Conservation (phyloP, 2,797 vertebrate genomes). For the Discoglossus pictus region DNA sequence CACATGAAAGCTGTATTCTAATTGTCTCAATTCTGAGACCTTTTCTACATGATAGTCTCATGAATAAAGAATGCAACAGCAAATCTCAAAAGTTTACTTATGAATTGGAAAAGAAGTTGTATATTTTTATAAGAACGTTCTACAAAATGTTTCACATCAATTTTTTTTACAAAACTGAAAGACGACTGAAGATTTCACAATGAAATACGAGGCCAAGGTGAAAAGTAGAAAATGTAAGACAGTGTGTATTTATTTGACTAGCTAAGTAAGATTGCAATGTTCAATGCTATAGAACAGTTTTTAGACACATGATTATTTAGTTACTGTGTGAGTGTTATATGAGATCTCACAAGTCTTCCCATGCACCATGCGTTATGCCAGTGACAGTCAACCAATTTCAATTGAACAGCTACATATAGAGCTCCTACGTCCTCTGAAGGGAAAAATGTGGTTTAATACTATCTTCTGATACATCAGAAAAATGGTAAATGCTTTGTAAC, state of each 20-base stretch:
- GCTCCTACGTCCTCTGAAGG: too few species aligned
- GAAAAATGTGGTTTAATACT: too few species aligned
- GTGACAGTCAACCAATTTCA: too few species aligned
- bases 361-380: conserved; percentile 38
- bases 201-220: conserved; percentile 38
- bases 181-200: conserved; percentile 24
- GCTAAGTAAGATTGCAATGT: conserved; percentile 36
- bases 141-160: conserved; percentile 46
- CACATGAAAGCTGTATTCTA: too few species aligned
- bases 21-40: too few species aligned
- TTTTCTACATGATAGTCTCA: conserved; percentile 27
- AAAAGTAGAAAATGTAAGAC: conserved; percentile 44
- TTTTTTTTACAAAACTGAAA: conserved; percentile 44
- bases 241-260: conserved; percentile 47
- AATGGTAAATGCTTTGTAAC: too few species aligned
- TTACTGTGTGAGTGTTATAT: conserved; percentile 45
- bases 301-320: conserved; percentile 49
- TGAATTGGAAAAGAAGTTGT: conserved; percentile 44
- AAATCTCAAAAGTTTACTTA: conserved; percentile 35
- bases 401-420: too few species aligned
- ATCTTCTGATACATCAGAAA: too few species aligned
- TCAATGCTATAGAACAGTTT: conserved; percentile 17
- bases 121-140: conserved; percentile 45
- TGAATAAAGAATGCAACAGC: conserved; percentile 32
- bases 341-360: conserved; percentile 48